phyloP scores from a whole-genome alignment of 2,113 vertebrate species.

The Oplegnathus fasciatus region DNA sequence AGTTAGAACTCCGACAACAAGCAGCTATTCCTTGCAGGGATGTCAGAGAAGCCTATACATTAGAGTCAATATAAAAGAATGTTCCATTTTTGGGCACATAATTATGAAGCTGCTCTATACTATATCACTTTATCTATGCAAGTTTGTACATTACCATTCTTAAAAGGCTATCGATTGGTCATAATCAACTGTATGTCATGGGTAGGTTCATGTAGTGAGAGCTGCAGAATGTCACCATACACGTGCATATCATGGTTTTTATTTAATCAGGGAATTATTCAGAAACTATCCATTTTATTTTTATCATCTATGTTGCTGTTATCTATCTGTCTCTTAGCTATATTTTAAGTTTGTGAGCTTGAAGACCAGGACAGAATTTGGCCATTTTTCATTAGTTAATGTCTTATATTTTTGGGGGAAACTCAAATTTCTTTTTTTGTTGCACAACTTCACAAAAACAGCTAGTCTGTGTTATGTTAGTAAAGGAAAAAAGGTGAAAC shows the following conservation, averaged over 20 bases:
- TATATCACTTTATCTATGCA: slow-evolving; percentile 84
- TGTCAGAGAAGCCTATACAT: slow-evolving; percentile 42
- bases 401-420: background rate
- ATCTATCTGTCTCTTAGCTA: background rate
- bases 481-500: background rate
- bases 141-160: slow-evolving; percentile 78
- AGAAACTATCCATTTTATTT: slow-evolving; percentile 13
- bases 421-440: background rate
- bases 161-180: slow-evolving; percentile 31
- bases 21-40: slow-evolving; percentile 67
- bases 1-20: slow-evolving; percentile 45
- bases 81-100: slow-evolving; percentile 56
- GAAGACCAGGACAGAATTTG: slow-evolving; percentile 1
- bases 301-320: background rate
- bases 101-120: slow-evolving; percentile 69
- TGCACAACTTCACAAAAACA: background rate
- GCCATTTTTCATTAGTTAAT: background rate
- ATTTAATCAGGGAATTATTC: slow-evolving; percentile 65
- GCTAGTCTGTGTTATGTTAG: background rate
- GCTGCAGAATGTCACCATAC: slow-evolving; percentile 44
- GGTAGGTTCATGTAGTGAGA: slow-evolving; percentile 1
- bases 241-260: slow-evolving; percentile 50
- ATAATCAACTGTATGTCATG: slow-evolving; percentile 18
- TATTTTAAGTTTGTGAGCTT: slow-evolving; percentile 7
- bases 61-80: slow-evolving; percentile 60